Conservation (phyloP, 1,140 invertebrate genomes). For the Orchesella cincta region DNA sequence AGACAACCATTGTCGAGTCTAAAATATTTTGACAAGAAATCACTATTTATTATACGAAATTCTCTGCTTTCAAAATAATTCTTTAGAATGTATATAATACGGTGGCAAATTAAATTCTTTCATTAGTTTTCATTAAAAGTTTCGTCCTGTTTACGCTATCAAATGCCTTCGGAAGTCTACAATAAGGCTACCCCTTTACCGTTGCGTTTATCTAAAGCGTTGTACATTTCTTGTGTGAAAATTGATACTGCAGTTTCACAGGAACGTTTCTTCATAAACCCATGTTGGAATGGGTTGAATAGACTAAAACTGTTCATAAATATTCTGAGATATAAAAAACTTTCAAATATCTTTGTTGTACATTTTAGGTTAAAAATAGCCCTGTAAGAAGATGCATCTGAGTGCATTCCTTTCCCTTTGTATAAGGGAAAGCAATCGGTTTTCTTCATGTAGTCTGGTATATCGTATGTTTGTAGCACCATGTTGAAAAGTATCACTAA, state of each 20-base stretch:
- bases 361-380: background rate
- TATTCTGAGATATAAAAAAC: background rate
- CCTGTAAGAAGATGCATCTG: background rate
- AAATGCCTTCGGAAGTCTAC: slow-evolving; percentile 6
- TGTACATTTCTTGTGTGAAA: slow-evolving; percentile 10
- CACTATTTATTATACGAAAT: background rate
- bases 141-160: background rate
- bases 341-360: slow-evolving; percentile 31
- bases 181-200: background rate
- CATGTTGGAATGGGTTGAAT: slow-evolving; percentile 7
- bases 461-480: background rate
- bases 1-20: background rate
- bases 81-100: background rate
- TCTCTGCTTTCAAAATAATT: background rate
- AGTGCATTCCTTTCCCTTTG: slow-evolving; percentile 23
- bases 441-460: background rate
- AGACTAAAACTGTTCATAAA: background rate
- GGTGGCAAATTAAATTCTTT: background rate
- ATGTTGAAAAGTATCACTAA: background rate
- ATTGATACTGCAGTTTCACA: background rate
- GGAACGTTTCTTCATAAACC: background rate
- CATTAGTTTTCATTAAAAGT: slow-evolving; percentile 6
- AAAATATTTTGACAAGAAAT: background rate
- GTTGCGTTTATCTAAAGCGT: background rate
- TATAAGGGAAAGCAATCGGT: slow-evolving; percentile 17